A percentile compares a stretch with the other conserved stretches of the same genome.
Conservation (phyloP, 2,888 invertebrate species). For the Neoscelio sp. region DNA sequence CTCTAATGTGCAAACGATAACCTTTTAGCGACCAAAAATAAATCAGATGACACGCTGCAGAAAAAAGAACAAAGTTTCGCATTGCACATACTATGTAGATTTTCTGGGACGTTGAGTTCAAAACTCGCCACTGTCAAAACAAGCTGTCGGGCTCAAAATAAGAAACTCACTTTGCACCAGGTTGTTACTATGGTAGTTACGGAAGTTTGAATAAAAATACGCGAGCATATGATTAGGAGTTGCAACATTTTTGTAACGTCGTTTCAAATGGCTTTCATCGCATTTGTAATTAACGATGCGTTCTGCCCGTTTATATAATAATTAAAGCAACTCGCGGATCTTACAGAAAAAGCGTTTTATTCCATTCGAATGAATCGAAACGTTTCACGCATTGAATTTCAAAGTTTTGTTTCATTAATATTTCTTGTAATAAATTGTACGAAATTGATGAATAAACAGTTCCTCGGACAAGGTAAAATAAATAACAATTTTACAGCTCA, state of each 20-base stretch:
- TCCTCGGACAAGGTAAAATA: too few species aligned
- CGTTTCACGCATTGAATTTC: too few species aligned
- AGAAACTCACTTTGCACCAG: slow-evolving; percentile 57
- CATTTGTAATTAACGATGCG: slow-evolving; percentile 21
- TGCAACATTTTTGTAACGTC: slow-evolving; percentile 37
- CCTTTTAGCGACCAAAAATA: not conserved
- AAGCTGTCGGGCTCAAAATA: slow-evolving; percentile 64
- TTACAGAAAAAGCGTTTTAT: not conserved
- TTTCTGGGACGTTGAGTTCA: slow-evolving; percentile 67
- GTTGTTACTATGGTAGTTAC: slow-evolving; percentile 39
- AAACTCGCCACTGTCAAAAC: slow-evolving; percentile 68
- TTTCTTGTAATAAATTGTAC: too few species aligned
- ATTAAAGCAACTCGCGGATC: not conserved
- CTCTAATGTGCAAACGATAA: too few species aligned
- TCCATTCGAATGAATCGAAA: slow-evolving; percentile 1
- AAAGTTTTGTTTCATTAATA: too few species aligned
- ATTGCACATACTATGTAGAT: slow-evolving; percentile 52
- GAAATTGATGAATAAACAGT: too few species aligned
- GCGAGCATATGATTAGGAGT: slow-evolving; percentile 45
- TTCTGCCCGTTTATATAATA: slow-evolving; percentile 33
- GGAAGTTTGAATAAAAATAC: slow-evolving; percentile 51
- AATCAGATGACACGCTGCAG: not conserved
- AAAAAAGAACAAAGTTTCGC: slow-evolving; percentile 42
- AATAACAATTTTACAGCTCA: slow-evolving; percentile 34
- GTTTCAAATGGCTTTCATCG: slow-evolving; percentile 9